These are phyloP conservation scores for Oscheius sp. DNA, from an alignment of 2,888 invertebrate genomes.

Conservation along the genomic window DNA sequence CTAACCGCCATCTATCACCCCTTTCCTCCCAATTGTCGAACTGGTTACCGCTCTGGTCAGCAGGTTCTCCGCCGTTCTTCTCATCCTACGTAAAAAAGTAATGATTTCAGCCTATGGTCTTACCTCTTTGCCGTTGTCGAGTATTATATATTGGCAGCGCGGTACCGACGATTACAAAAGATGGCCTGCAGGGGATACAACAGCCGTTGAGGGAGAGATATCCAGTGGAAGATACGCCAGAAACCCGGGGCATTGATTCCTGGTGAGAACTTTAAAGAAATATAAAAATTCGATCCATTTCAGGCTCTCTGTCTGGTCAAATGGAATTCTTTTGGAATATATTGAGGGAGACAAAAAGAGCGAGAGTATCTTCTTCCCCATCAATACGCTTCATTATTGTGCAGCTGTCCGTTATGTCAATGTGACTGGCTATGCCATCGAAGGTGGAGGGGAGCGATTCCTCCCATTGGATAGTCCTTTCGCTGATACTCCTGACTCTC, in stretches of 20 bases:
- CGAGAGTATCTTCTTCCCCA: constrained; percentile 93
- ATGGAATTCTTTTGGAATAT: constrained; percentile 91
- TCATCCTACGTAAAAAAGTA: too few relatives aligned
- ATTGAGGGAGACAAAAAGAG: constrained; percentile 92
- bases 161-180: constrained; percentile 95
- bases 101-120: constrained; percentile 46
- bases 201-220: constrained; percentile 95
- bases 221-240: constrained; percentile 90
- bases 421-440: constrained; percentile 78
- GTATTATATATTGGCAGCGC: constrained; percentile 95
- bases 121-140: constrained; percentile 92
- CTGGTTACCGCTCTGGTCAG: not conserved
- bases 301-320: constrained; percentile 87
- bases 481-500: constrained; percentile 88
- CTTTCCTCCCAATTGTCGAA: not conserved
- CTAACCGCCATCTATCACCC: constrained; percentile 23
- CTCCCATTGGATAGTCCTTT: constrained; percentile 95
- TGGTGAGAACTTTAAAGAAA: too few relatives aligned
- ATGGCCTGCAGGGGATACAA: constrained; percentile 86
- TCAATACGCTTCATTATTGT: constrained; percentile 93
- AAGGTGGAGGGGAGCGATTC: constrained; percentile 79
- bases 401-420: constrained; percentile 89
- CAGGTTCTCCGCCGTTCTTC: not conserved
- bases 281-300: not conserved
- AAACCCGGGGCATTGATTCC: constrained; percentile 90